These are phyloP conservation scores for Podargus strigoides DNA, from an alignment of 2,797 vertebrate species.

Conservation along the genomic window DNA sequence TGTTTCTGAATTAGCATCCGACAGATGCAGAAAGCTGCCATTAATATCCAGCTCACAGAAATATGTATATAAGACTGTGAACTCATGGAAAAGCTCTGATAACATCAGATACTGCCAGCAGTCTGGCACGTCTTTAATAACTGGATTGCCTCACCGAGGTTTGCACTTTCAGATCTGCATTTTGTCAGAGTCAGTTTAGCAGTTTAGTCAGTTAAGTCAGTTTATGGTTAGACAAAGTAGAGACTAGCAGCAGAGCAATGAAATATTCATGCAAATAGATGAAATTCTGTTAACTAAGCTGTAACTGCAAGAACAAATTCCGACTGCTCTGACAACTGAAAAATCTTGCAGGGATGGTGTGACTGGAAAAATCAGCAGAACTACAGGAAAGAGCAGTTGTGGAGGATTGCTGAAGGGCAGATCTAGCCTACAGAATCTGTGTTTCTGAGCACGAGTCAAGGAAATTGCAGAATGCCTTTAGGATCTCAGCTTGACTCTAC, in stretches of 20 bases:
- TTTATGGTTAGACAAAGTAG: background rate
- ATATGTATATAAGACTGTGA: background rate
- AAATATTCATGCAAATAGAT: background rate
- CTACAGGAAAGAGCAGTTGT: background rate
- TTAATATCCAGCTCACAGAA: background rate
- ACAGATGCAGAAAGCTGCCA: conserved; percentile 2
- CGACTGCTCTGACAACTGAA: background rate
- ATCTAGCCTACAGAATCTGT: background rate
- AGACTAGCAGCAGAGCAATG: background rate
- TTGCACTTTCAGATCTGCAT: background rate
- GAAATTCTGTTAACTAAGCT: background rate
- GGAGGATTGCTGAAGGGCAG: background rate
- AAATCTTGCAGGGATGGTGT: background rate
- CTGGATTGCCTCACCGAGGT: background rate
- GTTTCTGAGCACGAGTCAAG: background rate
- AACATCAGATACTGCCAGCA: background rate
- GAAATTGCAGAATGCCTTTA: background rate
- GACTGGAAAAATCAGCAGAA: background rate
- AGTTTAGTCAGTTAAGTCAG: too few species aligned
- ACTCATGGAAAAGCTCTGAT: background rate
- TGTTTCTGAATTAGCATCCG: conserved; percentile 8
- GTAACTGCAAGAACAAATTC: background rate
- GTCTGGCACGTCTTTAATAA: background rate
- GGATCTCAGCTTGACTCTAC: background rate
- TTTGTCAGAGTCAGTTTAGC: background rate